These are phyloP conservation scores for Proisotoma minuta DNA, from an alignment of 2,888 invertebrate genomes.

Conservation along the genomic window DNA sequence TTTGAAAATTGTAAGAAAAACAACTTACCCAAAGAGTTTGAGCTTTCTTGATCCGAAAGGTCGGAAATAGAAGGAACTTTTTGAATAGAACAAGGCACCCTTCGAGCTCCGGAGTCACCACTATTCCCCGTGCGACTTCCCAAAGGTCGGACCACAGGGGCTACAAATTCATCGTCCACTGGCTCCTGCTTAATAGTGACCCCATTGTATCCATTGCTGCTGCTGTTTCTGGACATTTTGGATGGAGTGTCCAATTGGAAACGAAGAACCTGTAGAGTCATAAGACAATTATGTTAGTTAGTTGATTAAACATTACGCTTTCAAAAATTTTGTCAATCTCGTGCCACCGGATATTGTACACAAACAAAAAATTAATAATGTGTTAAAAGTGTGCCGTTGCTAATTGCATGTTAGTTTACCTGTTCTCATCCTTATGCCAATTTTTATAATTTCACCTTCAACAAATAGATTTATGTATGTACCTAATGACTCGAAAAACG, in stretches of 20 bases:
- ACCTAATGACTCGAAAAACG: too few relatives aligned
- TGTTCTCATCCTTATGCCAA: too few relatives aligned
- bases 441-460: too few relatives aligned
- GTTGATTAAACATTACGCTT: background rate
- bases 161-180: conserved; percentile 58
- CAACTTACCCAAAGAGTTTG: conserved; percentile 51
- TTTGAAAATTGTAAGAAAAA: background rate
- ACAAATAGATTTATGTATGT: too few relatives aligned
- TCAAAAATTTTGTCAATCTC: background rate
- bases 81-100: conserved; percentile 65
- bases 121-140: conserved; percentile 23
- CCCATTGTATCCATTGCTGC: background rate
- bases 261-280: conserved; percentile 35
- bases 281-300: background rate
- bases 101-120: conserved; percentile 50
- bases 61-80: conserved; percentile 87
- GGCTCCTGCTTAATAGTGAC: conserved; percentile 59
- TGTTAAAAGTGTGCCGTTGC: too few relatives aligned
- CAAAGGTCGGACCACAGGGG: conserved; percentile 54
- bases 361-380: too few relatives aligned
- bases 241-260: conserved; percentile 24
- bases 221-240: conserved; percentile 16
- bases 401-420: too few relatives aligned
- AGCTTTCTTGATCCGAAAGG: conserved; percentile 82
- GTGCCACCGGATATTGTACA: too few relatives aligned